Percentiles rank a stretch among this genome's conserved stretches.
Conservation (phyloP, 1,140 invertebrate genomes). For the Saxidomus purpurata region DNA sequence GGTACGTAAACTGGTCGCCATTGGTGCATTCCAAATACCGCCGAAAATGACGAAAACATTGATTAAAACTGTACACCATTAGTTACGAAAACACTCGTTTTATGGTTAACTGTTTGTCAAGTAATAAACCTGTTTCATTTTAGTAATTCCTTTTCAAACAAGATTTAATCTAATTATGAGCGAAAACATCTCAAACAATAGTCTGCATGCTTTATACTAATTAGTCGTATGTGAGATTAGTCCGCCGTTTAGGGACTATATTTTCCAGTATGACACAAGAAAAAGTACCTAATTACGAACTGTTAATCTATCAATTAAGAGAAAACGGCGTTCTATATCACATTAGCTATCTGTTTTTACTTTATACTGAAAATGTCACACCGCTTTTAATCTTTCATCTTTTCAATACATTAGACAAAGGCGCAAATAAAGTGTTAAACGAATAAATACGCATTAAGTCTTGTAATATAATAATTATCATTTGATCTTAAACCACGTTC, state of each 20-base stretch:
- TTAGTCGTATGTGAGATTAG: conserved; percentile 22
- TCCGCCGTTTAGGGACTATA: conserved; percentile 19
- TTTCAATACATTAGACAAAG: neutral
- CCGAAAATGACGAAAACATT: no score
- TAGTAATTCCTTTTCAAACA: conserved; percentile 11
- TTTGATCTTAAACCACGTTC: conserved; percentile 14
- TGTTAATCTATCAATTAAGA: conserved; percentile 33
- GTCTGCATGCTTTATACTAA: conserved; percentile 28
- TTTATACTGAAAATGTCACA: conserved; percentile 23
- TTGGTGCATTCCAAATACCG: no score
- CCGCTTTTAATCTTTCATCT: conserved; percentile 26
- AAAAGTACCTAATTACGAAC: conserved; percentile 16
- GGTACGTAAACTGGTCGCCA: no score
- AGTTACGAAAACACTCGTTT: no score
- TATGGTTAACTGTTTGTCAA: no score
- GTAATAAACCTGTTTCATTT: conserved; percentile 38
- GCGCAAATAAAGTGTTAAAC: neutral
- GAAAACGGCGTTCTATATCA: conserved; percentile 1
- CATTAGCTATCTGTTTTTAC: conserved; percentile 1
- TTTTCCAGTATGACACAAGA: neutral
- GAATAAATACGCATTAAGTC: conserved; percentile 12
- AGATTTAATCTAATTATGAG: conserved; percentile 44
- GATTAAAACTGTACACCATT: no score
- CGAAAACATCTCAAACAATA: conserved; percentile 6
- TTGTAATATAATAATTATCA: neutral